A percentile compares a stretch with the other conserved stretches of the same genome.
Conservation (phyloP, 2,797 vertebrate genomes). For the Channallabes apus region DNA sequence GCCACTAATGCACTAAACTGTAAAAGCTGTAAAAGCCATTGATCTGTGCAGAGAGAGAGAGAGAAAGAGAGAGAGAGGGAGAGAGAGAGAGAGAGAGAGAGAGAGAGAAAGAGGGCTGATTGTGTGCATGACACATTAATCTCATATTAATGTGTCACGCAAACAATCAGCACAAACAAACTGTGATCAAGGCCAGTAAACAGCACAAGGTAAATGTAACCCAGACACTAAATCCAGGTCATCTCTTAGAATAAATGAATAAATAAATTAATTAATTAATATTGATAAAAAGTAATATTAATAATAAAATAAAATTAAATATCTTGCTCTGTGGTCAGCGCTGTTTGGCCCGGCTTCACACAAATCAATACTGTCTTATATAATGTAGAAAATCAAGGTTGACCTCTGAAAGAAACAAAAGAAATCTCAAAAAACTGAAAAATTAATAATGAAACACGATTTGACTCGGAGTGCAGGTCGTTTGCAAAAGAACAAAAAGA, state of each 20-base stretch:
- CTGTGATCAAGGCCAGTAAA: background rate
- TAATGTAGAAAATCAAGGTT: background rate
- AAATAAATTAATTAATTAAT: background rate
- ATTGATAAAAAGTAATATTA: no score
- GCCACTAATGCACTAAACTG: conserved; percentile 27
- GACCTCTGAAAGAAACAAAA: background rate
- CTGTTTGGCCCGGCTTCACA: background rate
- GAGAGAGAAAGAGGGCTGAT: background rate
- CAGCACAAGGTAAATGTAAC: background rate
- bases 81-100: no score
- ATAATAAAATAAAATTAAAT: background rate
- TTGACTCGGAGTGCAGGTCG: background rate
- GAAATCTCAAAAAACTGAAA: background rate
- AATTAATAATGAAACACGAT: background rate
- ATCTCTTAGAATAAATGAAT: no score
- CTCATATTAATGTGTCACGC: background rate
- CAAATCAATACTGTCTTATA: background rate
- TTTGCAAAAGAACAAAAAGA: background rate
- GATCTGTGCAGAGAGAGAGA: background rate
- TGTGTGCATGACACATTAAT: background rate
- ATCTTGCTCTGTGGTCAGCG: no score
- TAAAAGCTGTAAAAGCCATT: conserved; percentile 17
- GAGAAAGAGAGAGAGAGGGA: conserved; percentile 16
- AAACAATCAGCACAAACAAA: background rate
- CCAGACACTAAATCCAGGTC: no score